Conservation (phyloP, 2,888 invertebrate genomes). For the Gymnosoma rotundatum region DNA sequence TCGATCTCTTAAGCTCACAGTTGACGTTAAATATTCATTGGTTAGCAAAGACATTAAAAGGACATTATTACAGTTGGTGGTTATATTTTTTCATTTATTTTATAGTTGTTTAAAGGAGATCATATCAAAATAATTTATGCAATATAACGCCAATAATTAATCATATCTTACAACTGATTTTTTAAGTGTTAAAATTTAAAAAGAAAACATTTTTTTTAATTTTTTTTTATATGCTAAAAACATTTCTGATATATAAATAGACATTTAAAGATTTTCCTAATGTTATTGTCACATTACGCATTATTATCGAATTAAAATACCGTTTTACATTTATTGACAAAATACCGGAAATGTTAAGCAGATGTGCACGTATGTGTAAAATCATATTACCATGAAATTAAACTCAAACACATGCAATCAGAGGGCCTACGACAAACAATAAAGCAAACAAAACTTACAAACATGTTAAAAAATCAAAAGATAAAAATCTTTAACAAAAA, state of each 20-base stretch:
- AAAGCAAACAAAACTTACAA: neutral
- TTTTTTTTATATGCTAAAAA: neutral
- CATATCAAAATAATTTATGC: too few species aligned
- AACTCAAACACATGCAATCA: conserved; percentile 50
- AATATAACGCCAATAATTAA: too few species aligned
- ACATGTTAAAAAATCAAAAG: neutral
- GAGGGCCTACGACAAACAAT: conserved; percentile 8
- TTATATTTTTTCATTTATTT: too few species aligned
- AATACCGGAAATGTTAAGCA: conserved; percentile 68
- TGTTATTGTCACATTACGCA: conserved; percentile 33
- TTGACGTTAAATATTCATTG: too few species aligned
- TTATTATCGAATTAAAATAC: conserved; percentile 73
- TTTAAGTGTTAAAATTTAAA: too few species aligned
- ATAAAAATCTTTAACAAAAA: conserved; percentile 18
- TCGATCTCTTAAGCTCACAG: too few species aligned
- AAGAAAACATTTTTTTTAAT: neutral
- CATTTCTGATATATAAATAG: neutral
- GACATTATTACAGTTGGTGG: too few species aligned
- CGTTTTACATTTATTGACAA: conserved; percentile 69
- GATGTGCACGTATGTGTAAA: conserved; percentile 55
- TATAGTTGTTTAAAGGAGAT: too few species aligned
- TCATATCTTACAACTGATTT: too few species aligned
- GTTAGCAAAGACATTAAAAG: too few species aligned
- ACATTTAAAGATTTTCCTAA: neutral
- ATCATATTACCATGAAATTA: conserved; percentile 67